Base-by-base conservation (phyloP, 2,113 vertebrate genomes). In the Pipa parva region DNA sequence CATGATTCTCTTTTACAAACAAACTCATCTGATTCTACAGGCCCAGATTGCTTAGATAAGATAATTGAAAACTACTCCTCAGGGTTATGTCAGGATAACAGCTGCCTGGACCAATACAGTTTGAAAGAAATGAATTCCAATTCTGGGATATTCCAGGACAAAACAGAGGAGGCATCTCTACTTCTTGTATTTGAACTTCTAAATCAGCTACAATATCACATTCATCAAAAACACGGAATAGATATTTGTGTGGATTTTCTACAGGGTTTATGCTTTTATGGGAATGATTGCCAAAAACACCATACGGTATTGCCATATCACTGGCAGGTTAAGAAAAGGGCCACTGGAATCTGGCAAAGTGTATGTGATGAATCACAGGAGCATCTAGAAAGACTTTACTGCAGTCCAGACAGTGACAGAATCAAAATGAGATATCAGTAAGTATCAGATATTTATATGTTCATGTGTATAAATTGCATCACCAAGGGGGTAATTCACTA, bases 171-270 rank as follows among this genome's bases (percentile, higher is more conserved):
- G 71, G 95, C 94, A 61, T 98, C 97, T 60, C 86, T 99, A 63
- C 95, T 97, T 75, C 87, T 99, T 63, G 94, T 98, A 28, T 99
- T 99, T 77, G 95, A 98, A 78, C 90, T 99, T 54, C 79, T 99
- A 78, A 99, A 95, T 61, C 95, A 99, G 81, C 87, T 98, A 73
- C 96, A 99, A 62, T 98, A 98, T 81, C 96, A 99, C 76, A 97
- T 93, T 39, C 97, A 97, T 74, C 94, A 95, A 83, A 87, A 90
- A 27, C 94, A 96, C 0, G 90, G 86, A 0, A 75, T 97, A 68
- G 90, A 93, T 75, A 91, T 99, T 71, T 99, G 96, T 78, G 93
- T 95, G 88, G 91, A 97, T 82, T 99, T 99, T 78, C 90, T 99
- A 56, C 92, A 94, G 74, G 95, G 96, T 37, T 84, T 78, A 52